phyloP scores from a whole-genome alignment of 2,113 vertebrate species.

The Crotalus tigris region DNA sequence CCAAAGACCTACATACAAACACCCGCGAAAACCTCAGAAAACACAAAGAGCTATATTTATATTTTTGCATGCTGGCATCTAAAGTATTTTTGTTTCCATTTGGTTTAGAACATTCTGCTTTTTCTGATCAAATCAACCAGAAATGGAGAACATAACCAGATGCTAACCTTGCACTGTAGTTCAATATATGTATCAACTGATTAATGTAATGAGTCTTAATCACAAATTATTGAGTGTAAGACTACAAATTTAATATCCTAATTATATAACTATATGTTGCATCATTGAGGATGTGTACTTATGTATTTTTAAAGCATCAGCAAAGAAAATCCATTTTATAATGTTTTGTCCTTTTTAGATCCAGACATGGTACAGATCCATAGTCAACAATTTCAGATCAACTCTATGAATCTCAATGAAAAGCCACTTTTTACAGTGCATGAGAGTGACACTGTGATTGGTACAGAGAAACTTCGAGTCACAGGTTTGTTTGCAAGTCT shows the following conservation, averaged over 20 bases:
- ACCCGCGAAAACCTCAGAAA: too few relatives aligned
- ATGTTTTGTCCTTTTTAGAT: conserved; percentile 71
- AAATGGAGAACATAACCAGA: neutral
- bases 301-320: neutral
- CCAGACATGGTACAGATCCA: conserved; percentile 81
- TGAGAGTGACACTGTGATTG: conserved; percentile 78
- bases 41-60: neutral
- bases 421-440: conserved; percentile 85
- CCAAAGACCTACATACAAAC: too few relatives aligned
- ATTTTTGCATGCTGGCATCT: neutral
- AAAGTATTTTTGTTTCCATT: neutral
- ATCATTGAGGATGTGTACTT: neutral
- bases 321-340: neutral
- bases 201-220: neutral
- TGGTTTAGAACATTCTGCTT: neutral
- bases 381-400: conserved; percentile 80
- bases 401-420: conserved; percentile 68
- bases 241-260: neutral
- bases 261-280: neutral
- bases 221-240: neutral
- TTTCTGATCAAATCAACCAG: neutral
- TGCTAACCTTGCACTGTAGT: neutral
- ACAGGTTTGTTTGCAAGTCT: conserved; percentile 76
- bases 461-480: conserved; percentile 87
- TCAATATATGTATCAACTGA: neutral